Evolutionary conservation across 2,888 invertebrate genomes (phyloP).

Genomic region (Nineta flava): DNA sequence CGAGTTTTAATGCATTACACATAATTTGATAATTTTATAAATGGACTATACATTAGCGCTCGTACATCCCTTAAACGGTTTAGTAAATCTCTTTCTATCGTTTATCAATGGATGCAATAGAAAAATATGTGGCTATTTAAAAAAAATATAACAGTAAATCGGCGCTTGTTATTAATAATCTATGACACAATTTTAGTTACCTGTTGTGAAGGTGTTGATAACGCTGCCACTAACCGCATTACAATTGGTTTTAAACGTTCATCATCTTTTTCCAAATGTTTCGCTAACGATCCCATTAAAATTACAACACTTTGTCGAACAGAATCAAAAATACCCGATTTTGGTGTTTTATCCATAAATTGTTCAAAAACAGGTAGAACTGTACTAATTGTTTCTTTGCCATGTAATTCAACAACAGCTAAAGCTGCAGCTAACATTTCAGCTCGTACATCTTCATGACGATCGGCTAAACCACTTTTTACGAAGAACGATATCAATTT

Average conservation of each 20-base stretch:
- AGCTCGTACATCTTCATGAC: conserved; percentile 62
- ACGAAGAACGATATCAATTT: conserved; percentile 70
- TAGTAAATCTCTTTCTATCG: too few species aligned
- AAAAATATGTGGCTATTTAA: too few species aligned
- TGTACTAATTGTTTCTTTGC: conserved; percentile 62
- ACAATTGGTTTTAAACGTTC: conserved; percentile 88
- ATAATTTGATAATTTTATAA: too few species aligned
- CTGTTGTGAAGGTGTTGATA: conserved; percentile 94
- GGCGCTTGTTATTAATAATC: too few species aligned
- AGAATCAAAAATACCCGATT: conserved; percentile 76
- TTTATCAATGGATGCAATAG: too few species aligned
- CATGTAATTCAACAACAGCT: conserved; percentile 80
- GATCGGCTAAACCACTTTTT: conserved; percentile 70
- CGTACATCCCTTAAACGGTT: too few species aligned
- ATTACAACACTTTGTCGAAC: conserved; percentile 93
- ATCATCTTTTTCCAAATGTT: conserved; percentile 84
- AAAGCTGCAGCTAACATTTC: conserved; percentile 92
- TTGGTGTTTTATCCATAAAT: conserved; percentile 84
- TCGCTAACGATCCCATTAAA: conserved; percentile 92
- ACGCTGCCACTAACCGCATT: conserved; percentile 70
- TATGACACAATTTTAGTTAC: too few species aligned
- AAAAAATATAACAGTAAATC: too few species aligned
- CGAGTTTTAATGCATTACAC: too few species aligned
- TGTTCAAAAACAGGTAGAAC: conserved; percentile 85
- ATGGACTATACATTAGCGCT: too few species aligned